Base-by-base conservation (phyloP, 2,888 invertebrate species). In the Cryptocephalus moraei region DNA sequence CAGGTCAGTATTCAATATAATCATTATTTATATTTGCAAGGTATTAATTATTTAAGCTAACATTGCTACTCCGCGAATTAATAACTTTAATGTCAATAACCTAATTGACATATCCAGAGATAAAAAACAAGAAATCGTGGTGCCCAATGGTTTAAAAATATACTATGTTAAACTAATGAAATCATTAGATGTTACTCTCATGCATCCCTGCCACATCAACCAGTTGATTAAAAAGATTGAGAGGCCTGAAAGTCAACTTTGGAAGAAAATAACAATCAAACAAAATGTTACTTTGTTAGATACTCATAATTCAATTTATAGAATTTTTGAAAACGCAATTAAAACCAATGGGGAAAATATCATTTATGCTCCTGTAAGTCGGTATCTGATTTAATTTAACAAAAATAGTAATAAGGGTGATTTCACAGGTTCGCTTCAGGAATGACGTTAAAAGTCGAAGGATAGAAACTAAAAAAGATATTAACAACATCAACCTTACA, bases 401-500 rank as follows among this genome's bases (percentile, higher is more conserved):
- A 10, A 44, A 39, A 36, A 36, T 3, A 33, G 38, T 34, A 33
- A 46, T 4, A 22, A 22, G 2, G 2, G 22, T 22, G 2, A 6
- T 32, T 31, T 59, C 57, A 48, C 47, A 68, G 64, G 62, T 67
- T 4, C 55, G 45, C 32, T 61, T 68, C 45, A 45, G 53, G 11
- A 46, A 56, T 36, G 54, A 62, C 45, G 46, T 66, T 47, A 46
- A 52, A 32, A 56, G 61, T 8, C 54, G 59, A 12, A 56, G 58
- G 44, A 53, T 67, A 10, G 49, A 51, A 33, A 51, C 54, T 2
- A 43, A 48, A 9, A 55, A 57, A 39, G 49, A 49, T 31, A 59
- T 70, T 38, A 69, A 69, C 50, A 54, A 55, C 39, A 46, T 69
- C 13, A 54, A 66, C 53, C 50, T 70, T 8, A 47, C 54, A 33